Evolutionary conservation across 2,888 invertebrate genomes (phyloP).

Genomic region (Cacoxenus indagator): DNA sequence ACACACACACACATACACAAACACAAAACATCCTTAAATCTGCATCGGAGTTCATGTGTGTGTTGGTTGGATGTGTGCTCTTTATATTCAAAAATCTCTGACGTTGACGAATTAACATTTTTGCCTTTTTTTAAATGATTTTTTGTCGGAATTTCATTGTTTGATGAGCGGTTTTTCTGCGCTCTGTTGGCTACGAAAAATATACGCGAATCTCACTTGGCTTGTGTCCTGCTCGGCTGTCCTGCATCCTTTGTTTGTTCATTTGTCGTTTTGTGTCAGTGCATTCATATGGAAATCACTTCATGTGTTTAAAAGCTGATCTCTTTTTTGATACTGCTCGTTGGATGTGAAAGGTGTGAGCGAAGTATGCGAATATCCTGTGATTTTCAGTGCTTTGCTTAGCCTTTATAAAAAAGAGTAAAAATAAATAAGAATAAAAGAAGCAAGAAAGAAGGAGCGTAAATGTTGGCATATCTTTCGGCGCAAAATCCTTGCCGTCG

Average conservation of each 20-base stretch:
- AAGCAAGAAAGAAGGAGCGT: conserved; percentile 3
- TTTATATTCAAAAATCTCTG: too few species aligned
- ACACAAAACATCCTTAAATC: too few species aligned
- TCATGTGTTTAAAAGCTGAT: background rate
- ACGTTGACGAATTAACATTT: too few species aligned
- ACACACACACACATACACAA: too few species aligned
- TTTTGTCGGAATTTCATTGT: too few species aligned
- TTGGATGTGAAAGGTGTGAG: too few species aligned
- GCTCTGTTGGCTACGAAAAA: background rate
- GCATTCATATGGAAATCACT: conserved; percentile 28
- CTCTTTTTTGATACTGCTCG: too few species aligned
- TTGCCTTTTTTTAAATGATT: too few species aligned
- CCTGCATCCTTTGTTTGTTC: background rate
- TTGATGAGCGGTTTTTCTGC: too few species aligned
- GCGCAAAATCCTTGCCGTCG: background rate
- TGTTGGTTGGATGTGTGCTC: too few species aligned
- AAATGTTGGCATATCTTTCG: conserved; percentile 5
- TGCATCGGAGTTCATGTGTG: too few species aligned
- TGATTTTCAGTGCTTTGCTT: background rate
- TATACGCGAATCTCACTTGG: background rate
- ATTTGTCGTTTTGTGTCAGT: background rate
- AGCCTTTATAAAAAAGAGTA: background rate
- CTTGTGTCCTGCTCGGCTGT: background rate
- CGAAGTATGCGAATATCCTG: too few species aligned
- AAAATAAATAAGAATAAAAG: conserved; percentile 8